Evolutionary conservation across 92 coral and sea anemone species (phyloP).

Genomic region (Epizoanthus stellaris): DNA sequence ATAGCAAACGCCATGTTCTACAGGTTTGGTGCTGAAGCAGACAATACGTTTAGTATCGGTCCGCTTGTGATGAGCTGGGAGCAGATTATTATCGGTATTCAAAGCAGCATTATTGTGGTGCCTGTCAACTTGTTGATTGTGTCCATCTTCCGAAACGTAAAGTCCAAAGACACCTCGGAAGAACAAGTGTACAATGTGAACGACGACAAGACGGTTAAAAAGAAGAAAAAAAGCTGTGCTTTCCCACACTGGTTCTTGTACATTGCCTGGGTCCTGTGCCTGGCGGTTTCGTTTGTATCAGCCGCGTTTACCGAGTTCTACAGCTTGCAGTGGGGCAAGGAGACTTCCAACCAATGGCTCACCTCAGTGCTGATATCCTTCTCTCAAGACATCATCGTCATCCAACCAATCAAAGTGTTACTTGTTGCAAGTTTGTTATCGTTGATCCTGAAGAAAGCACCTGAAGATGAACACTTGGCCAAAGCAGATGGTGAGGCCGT

Average conservation of each 20-base stretch:
- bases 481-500: slow-evolving; percentile 36
- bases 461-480: slow-evolving; percentile 72
- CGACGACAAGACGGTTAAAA: slow-evolving; percentile 21
- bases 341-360: slow-evolving; percentile 91
- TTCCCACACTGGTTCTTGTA: slow-evolving; percentile 81
- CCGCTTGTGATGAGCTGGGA: slow-evolving; percentile 79
- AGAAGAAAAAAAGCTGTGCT: slow-evolving; percentile 41
- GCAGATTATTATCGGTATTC: slow-evolving; percentile 87
- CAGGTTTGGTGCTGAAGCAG: slow-evolving; percentile 82
- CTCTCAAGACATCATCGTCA: slow-evolving; percentile 91
- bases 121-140: slow-evolving; percentile 90
- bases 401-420: slow-evolving; percentile 92
- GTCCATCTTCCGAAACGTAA: slow-evolving; percentile 80
- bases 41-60: slow-evolving; percentile 79
- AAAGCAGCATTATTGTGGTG: slow-evolving; percentile 87
- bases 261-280: slow-evolving; percentile 79
- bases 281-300: slow-evolving; percentile 73
- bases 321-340: slow-evolving; percentile 94
- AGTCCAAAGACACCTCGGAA: slow-evolving; percentile 58
- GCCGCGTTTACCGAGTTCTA: slow-evolving; percentile 94
- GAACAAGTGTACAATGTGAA: slow-evolving; percentile 46
- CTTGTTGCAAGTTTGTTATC: slow-evolving; percentile 86
- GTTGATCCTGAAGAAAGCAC: slow-evolving; percentile 85
- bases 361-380: slow-evolving; percentile 91
- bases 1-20: slow-evolving; percentile 97